Percentiles rank a stretch among this genome's conserved stretches.
Conservation (phyloP, 2,888 invertebrate species). For the Pristionchus entomophagus region DNA sequence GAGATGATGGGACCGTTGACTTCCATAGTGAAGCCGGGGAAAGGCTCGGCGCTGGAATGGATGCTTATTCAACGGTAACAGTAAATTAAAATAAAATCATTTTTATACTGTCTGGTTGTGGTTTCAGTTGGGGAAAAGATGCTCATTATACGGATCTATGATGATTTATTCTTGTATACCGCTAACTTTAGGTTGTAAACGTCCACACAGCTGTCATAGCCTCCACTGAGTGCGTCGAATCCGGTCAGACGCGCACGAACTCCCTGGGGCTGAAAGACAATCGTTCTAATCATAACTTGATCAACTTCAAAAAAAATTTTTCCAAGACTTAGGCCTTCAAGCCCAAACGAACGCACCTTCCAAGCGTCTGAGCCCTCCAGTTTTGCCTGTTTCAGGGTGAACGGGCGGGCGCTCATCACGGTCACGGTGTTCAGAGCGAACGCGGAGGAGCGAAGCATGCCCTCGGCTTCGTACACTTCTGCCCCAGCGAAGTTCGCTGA, state of each 20-base stretch:
- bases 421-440: neutral
- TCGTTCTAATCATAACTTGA: no score
- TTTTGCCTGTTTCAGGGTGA: neutral
- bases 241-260: neutral
- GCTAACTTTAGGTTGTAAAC: neutral
- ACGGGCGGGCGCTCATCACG: slow-evolving; percentile 10
- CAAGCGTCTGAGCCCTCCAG: neutral
- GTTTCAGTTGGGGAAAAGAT: no score
- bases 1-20: neutral
- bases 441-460: neutral
- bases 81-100: no score
- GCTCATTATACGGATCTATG: no score
- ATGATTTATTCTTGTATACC: no score
- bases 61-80: no score
- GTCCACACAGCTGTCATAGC: neutral
- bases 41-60: neutral
- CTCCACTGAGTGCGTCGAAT: neutral
- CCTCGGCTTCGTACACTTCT: slow-evolving; percentile 2
- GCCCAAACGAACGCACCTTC: no score
- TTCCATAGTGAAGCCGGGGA: neutral
- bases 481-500: neutral
- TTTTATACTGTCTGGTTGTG: no score
- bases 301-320: no score
- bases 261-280: neutral
- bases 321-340: no score